These are phyloP conservation scores for Anolis carolinensis DNA, from an alignment of 2,113 vertebrate species.

Conservation along the genomic window DNA sequence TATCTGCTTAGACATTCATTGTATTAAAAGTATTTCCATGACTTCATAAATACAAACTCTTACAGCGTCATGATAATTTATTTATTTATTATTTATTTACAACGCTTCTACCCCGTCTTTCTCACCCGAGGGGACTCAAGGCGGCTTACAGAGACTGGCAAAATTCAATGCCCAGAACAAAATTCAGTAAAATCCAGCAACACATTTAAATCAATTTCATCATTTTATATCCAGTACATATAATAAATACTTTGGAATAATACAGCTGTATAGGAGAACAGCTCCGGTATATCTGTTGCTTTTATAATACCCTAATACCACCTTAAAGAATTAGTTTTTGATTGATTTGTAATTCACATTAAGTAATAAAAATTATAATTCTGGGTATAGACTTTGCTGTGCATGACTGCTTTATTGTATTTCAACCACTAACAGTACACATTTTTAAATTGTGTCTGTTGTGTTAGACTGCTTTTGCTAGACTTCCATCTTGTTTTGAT, in stretches of 20 bases:
- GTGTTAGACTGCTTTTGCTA: not conserved
- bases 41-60: not conserved
- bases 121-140: too few relatives aligned
- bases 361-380: not conserved
- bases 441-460: not conserved
- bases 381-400: not conserved
- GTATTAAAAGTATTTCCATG: not conserved
- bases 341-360: not conserved
- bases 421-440: not conserved
- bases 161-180: too few relatives aligned
- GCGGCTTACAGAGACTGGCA: too few relatives aligned
- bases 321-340: not conserved
- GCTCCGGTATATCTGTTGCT: not conserved
- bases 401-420: not conserved
- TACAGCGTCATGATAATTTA: not conserved
- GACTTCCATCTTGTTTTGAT: not conserved
- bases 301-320: not conserved
- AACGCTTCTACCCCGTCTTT: too few relatives aligned
- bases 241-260: constrained; percentile 12
- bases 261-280: not conserved
- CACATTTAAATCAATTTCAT: too few relatives aligned
- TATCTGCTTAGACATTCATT: not conserved
- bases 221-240: too few relatives aligned
- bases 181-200: too few relatives aligned
- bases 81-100: too few relatives aligned